Evolutionary conservation across 2,888 invertebrate species (phyloP).

Genomic region (Diogma glabrata): DNA sequence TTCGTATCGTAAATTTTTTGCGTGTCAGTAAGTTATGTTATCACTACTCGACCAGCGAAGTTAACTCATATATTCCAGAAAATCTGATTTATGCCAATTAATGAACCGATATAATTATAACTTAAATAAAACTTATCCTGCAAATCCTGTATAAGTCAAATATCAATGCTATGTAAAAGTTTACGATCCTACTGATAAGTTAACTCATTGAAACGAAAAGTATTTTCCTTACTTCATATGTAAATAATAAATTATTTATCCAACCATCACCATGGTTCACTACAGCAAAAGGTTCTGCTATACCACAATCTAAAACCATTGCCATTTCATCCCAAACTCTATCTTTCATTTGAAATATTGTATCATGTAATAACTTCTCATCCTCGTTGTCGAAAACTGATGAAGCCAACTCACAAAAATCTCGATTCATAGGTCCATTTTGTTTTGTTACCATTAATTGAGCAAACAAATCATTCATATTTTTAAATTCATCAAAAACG

Average conservation of each 20-base stretch:
- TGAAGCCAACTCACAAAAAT: neutral
- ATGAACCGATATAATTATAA: no score
- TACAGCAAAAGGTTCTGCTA: slow-evolving; percentile 15
- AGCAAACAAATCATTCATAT: neutral
- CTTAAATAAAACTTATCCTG: neutral
- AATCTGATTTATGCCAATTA: no score
- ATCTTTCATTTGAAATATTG: neutral
- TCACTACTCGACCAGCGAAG: no score
- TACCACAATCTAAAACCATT: neutral
- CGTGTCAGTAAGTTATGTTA: no score
- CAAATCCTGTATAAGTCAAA: no score
- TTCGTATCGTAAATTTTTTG: no score
- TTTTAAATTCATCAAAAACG: neutral
- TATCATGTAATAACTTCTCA: neutral
- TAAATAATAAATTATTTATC: slow-evolving; percentile 15
- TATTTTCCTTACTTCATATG: slow-evolving; percentile 13
- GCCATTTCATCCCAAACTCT: neutral
- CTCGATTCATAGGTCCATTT: neutral
- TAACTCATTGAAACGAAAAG: no score
- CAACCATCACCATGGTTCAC: slow-evolving; percentile 17
- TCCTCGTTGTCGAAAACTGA: neutral
- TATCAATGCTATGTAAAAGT: no score
- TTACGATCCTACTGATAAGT: no score
- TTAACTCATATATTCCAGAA: no score
- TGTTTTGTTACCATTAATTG: neutral